phyloP scores from a whole-genome alignment of 2,888 invertebrate species.

The Amphipoea oculea region DNA sequence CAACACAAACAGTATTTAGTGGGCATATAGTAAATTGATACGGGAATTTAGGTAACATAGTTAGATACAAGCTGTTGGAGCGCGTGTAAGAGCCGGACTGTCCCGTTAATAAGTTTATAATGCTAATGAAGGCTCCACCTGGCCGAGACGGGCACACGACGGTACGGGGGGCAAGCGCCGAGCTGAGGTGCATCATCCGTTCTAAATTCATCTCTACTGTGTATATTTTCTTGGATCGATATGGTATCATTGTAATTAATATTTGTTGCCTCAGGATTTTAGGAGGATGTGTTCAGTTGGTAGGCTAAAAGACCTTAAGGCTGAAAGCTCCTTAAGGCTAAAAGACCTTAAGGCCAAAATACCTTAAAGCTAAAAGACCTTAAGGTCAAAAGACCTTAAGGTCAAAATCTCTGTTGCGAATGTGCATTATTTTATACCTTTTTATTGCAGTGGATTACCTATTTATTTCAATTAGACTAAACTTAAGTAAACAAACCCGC shows the following conservation, averaged over 20 bases:
- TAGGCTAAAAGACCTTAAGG: background rate
- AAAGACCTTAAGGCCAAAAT: too few relatives aligned
- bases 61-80: slow-evolving; percentile 68
- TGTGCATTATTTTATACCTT: background rate
- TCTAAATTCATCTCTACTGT: slow-evolving; percentile 50
- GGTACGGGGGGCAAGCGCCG: slow-evolving; percentile 42
- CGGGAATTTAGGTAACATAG: slow-evolving; percentile 56
- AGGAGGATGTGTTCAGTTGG: background rate
- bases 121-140: slow-evolving; percentile 85
- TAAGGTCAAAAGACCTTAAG: too few relatives aligned
- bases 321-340: background rate
- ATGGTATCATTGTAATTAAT: background rate
- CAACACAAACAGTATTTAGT: slow-evolving; percentile 35
- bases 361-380: too few relatives aligned
- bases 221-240: slow-evolving; percentile 4
- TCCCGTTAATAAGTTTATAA: slow-evolving; percentile 86
- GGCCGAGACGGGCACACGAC: slow-evolving; percentile 65
- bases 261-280: background rate
- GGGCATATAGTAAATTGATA: slow-evolving; percentile 36
- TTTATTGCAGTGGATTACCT: background rate
- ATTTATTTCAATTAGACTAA: slow-evolving; percentile 25
- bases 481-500: slow-evolving; percentile 25
- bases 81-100: slow-evolving; percentile 71
- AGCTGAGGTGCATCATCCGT: slow-evolving; percentile 62
- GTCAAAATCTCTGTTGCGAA: background rate